A percentile compares a stretch with the other conserved stretches of the same genome.
Conservation (phyloP, 2,113 vertebrate species). For the Callocephalon fimbriatum region DNA sequence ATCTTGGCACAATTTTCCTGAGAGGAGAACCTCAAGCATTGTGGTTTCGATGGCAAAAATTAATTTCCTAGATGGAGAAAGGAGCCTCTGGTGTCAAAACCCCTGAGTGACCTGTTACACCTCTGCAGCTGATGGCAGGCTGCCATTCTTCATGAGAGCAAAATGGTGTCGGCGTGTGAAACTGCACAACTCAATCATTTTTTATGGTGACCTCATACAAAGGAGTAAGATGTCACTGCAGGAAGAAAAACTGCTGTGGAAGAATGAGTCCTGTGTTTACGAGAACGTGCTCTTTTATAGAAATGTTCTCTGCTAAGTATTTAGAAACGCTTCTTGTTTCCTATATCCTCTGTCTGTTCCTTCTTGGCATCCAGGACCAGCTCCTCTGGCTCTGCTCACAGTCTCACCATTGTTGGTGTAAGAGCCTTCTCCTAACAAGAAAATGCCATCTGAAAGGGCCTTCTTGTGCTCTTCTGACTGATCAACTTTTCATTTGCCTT, state of each 20-base stretch:
- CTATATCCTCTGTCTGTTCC: background rate
- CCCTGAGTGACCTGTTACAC: conserved; percentile 34
- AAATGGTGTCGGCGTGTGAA: conserved; percentile 25
- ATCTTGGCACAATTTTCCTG: background rate
- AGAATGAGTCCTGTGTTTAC: conserved; percentile 58
- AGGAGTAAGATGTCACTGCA: conserved; percentile 19
- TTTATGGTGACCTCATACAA: background rate
- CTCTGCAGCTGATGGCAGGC: conserved; percentile 24
- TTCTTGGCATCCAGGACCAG: background rate
- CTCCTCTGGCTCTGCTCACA: conserved; percentile 2
- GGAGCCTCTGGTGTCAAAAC: background rate
- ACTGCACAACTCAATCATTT: conserved; percentile 22
- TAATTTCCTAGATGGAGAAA: conserved; percentile 41
- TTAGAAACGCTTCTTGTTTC: conserved; percentile 4
- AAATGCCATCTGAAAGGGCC: conserved; percentile 12
- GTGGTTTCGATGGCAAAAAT: conserved; percentile 1
- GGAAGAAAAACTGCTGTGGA: conserved; percentile 30
- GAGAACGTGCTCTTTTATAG: conserved; percentile 20
- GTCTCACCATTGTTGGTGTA: background rate
- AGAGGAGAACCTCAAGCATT: background rate
- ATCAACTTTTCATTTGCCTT: background rate
- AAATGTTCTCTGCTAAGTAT: background rate
- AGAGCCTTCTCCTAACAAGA: conserved; percentile 7
- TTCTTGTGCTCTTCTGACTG: conserved; percentile 20
- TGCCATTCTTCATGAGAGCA: conserved; percentile 7